A percentile compares a stretch with the other conserved stretches of the same genome.
Conservation (phyloP, 2,888 invertebrate species). For the Clivina fossor region DNA sequence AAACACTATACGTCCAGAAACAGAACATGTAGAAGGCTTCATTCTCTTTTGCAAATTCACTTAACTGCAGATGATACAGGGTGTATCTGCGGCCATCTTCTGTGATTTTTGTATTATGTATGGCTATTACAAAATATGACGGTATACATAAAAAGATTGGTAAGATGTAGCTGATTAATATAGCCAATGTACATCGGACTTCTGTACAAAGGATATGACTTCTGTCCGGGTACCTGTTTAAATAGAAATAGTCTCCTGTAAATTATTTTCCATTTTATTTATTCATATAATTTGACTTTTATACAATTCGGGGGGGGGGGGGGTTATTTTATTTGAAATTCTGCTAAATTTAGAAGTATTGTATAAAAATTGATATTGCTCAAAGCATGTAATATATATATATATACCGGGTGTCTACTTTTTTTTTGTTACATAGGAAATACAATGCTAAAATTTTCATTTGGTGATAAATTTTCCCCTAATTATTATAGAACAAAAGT, state of each 20-base stretch:
- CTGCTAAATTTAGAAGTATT: too few relatives aligned
- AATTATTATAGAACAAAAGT: too few relatives aligned
- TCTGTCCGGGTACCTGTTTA: conserved; percentile 73
- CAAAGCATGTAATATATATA: too few relatives aligned
- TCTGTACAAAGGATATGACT: conserved; percentile 76
- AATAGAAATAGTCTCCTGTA: conserved; percentile 29
- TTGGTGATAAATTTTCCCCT: too few relatives aligned
- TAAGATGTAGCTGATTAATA: conserved; percentile 72
- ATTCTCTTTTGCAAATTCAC: conserved; percentile 51
- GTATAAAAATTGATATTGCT: too few relatives aligned
- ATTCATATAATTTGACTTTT: not conserved
- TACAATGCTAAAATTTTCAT: too few relatives aligned
- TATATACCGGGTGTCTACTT: too few relatives aligned
- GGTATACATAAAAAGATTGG: conserved; percentile 83
- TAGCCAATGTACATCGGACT: conserved; percentile 73
- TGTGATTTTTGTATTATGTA: conserved; percentile 56
- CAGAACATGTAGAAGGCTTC: conserved; percentile 59
- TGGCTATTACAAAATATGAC: conserved; percentile 73
- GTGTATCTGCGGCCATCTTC: conserved; percentile 62
- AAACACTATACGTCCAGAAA: conserved; percentile 80
- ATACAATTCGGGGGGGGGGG: too few relatives aligned
- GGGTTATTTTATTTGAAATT: too few relatives aligned
- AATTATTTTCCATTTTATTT: not conserved
- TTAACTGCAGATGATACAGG: conserved; percentile 59
- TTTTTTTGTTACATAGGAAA: too few relatives aligned